Percentiles rank a stretch among this genome's conserved stretches.
Conservation (phyloP, 2,797 vertebrate species). For the Geotrypetes seraphini region DNA sequence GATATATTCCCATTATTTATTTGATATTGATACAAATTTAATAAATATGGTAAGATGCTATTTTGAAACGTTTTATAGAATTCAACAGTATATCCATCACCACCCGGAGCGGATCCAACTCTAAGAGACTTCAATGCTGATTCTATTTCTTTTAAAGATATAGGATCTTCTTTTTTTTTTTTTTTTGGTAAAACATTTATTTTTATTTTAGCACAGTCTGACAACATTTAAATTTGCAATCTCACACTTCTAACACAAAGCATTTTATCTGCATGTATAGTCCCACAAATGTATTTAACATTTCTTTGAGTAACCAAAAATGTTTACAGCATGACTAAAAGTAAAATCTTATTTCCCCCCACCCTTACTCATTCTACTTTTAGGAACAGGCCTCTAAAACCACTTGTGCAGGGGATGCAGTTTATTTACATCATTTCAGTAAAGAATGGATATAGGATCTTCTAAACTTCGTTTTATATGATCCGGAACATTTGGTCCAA, state of each 20-base stretch:
- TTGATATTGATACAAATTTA: no score
- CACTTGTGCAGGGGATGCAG: constrained; percentile 1
- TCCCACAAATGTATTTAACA: background rate
- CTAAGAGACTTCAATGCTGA: no score
- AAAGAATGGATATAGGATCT: no score
- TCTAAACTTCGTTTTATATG: no score
- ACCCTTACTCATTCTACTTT: background rate
- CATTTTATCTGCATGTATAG: background rate
- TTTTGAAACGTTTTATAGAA: no score
- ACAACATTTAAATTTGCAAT: constrained; percentile 14
- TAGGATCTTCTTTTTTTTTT: no score
- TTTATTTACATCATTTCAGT: constrained; percentile 21
- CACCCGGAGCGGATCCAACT: no score
- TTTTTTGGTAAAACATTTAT: constrained; percentile 3
- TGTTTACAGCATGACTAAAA: background rate
- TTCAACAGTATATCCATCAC: no score
- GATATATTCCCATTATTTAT: no score
- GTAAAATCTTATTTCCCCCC: background rate
- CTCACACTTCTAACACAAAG: constrained; percentile 4
- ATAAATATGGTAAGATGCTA: no score
- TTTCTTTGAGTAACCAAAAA: background rate
- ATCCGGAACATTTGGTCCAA: no score
- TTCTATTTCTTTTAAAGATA: no score
- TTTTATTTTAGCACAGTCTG: constrained; percentile 10
- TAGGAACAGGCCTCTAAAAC: background rate